A percentile compares a stretch with the other conserved stretches of the same genome.
These are phyloP conservation scores for Butastur rufipennis DNA, from an alignment of 2,113 vertebrate genomes.

Conservation along the genomic window DNA sequence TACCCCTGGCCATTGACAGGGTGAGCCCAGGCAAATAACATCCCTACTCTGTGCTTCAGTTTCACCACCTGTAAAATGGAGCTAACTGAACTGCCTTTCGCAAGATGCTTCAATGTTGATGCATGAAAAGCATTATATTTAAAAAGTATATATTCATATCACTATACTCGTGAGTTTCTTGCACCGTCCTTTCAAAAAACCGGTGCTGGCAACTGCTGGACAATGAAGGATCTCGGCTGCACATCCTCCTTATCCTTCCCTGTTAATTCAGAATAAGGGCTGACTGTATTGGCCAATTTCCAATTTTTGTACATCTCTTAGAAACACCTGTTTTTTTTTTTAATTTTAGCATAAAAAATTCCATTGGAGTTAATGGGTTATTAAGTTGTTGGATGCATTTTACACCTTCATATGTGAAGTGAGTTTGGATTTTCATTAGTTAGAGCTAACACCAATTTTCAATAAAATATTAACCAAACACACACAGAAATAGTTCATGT, in stretches of 20 bases:
- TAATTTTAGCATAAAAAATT: background rate
- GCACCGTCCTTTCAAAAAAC: background rate
- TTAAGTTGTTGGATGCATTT: constrained; percentile 75
- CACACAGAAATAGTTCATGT: constrained; percentile 73
- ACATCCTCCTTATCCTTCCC: background rate
- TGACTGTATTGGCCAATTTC: background rate
- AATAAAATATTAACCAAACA: constrained; percentile 81
- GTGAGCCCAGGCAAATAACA: constrained; percentile 10
- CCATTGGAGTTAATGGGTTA: constrained; percentile 53
- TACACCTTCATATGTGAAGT: constrained; percentile 55
- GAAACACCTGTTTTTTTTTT: background rate
- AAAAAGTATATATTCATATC: background rate
- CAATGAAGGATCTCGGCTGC: background rate
- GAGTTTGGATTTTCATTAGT: constrained; percentile 72
- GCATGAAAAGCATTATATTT: background rate
- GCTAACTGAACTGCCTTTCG: background rate
- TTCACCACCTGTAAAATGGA: background rate
- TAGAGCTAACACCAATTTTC: constrained; percentile 77
- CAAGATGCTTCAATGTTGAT: background rate
- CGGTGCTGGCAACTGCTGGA: background rate
- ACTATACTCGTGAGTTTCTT: background rate
- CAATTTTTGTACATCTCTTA: background rate
- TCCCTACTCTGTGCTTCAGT: background rate
- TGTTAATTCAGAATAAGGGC: background rate
- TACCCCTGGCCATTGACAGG: background rate